phyloP scores from a whole-genome alignment of 1,140 invertebrate species.

The Ostrea edulis region DNA sequence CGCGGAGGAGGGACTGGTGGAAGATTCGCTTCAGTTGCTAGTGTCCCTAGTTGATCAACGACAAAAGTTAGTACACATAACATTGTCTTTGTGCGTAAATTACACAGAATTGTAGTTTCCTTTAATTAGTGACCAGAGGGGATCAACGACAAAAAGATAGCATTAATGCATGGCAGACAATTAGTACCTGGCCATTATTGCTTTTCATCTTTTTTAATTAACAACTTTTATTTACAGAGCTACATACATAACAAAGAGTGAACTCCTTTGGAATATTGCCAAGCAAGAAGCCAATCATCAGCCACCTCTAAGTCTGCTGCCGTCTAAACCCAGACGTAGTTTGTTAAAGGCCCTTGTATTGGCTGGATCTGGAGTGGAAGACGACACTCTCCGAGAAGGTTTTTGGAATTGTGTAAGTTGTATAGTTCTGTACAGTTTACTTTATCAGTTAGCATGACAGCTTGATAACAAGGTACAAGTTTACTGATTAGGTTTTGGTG shows the following conservation, averaged over 20 bases:
- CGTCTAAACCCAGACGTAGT: constrained; percentile 74
- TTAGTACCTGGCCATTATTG: no score
- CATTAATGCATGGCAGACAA: no score
- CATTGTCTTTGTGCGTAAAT: no score
- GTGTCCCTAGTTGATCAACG: constrained; percentile 82
- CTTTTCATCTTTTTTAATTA: no score
- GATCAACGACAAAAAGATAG: no score
- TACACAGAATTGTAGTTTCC: no score
- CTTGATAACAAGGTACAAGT: not conserved
- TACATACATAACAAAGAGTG: constrained; percentile 73
- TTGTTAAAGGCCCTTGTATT: constrained; percentile 79
- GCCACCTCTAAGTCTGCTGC: constrained; percentile 73
- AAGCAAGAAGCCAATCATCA: constrained; percentile 74
- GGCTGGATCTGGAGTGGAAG: constrained; percentile 75
- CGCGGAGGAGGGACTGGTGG: constrained; percentile 82
- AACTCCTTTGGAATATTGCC: constrained; percentile 77
- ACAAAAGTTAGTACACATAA: constrained; percentile 81
- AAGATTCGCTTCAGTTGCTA: constrained; percentile 83
- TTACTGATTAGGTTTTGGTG: no score
- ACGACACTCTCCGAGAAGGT: constrained; percentile 66
- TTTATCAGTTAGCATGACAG: not conserved
- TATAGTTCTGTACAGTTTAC: not conserved
- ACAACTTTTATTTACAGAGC: constrained; percentile 66
- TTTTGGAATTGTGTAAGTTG: constrained; percentile 78
- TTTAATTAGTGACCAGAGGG: no score